A percentile compares a stretch with the other conserved stretches of the same genome.
phyloP scores from a whole-genome alignment of 2,113 vertebrate genomes.

The Columba janthina region DNA sequence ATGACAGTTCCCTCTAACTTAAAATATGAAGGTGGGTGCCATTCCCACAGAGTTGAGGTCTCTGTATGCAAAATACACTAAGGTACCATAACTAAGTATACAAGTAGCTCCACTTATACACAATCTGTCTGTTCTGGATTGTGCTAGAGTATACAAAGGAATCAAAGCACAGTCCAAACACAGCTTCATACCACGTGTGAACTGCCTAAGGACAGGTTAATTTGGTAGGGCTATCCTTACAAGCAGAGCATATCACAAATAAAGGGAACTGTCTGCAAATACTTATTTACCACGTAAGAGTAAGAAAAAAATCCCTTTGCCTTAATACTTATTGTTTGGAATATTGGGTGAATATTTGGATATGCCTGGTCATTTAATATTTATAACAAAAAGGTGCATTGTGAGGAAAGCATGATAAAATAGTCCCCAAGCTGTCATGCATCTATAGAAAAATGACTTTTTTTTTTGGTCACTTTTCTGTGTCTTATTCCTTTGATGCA shows the following conservation, averaged over 20 bases:
- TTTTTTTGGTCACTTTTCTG: background rate
- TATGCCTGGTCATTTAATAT: background rate
- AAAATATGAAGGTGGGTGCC: background rate
- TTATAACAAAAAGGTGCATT: background rate
- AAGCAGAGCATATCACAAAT: background rate
- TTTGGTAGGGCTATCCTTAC: background rate
- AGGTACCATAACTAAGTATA: background rate
- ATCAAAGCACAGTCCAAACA: background rate
- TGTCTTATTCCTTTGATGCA: background rate
- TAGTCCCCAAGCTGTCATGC: background rate
- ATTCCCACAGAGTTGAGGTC: background rate
- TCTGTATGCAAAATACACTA: background rate
- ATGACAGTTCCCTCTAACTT: background rate
- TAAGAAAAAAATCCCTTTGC: background rate
- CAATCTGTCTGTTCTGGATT: background rate
- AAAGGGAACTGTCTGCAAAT: background rate
- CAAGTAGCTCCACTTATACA: background rate
- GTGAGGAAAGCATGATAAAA: background rate
- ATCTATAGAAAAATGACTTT: background rate
- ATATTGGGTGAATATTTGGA: background rate
- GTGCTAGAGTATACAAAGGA: background rate
- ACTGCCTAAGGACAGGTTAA: background rate
- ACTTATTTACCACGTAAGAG: background rate
- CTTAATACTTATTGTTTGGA: background rate
- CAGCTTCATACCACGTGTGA: background rate